Conservation (phyloP, 2,888 invertebrate species). For the Augochlorella aurata region DNA sequence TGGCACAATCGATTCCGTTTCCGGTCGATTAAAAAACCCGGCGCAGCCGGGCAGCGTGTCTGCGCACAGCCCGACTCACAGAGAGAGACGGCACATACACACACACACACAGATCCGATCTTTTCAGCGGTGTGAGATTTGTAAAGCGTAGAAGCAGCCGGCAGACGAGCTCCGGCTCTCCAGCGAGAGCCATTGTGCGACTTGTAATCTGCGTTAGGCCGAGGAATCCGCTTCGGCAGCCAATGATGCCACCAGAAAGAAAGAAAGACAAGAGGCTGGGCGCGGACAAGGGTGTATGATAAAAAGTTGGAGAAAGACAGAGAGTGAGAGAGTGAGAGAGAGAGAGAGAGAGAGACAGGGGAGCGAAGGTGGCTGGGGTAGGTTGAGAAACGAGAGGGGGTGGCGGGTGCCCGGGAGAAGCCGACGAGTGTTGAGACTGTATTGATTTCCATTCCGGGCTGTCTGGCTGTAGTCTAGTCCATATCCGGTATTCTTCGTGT, state of each 20-base stretch:
- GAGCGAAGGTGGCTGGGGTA: slow-evolving; percentile 34
- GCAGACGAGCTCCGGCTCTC: background rate
- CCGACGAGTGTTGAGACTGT: slow-evolving; percentile 66
- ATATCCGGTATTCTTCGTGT: slow-evolving; percentile 61
- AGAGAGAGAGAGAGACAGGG: slow-evolving; percentile 17
- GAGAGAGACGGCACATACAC: no score
- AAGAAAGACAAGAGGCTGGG: slow-evolving; percentile 31
- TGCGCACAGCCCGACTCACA: background rate
- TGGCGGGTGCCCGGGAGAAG: slow-evolving; percentile 46
- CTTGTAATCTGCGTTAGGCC: slow-evolving; percentile 59
- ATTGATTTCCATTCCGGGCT: slow-evolving; percentile 73
- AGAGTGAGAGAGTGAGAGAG: slow-evolving; percentile 20
- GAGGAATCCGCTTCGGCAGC: slow-evolving; percentile 50
- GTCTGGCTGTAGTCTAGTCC: slow-evolving; percentile 73
- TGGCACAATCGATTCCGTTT: slow-evolving; percentile 41
- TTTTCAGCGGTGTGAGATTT: background rate
- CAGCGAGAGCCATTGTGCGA: slow-evolving; percentile 53
- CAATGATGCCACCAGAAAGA: slow-evolving; percentile 50
- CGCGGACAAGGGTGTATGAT: background rate
- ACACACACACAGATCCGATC: background rate
- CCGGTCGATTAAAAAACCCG: slow-evolving; percentile 43
- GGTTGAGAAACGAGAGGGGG: slow-evolving; percentile 42
- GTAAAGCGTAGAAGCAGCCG: background rate
- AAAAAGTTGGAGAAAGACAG: slow-evolving; percentile 23
- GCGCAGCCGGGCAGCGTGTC: slow-evolving; percentile 18